Evolutionary conservation across 2,888 invertebrate species (phyloP), one percentile per base, ranked within the genome.

Genomic region (Ophonus ardosiacus): DNA sequence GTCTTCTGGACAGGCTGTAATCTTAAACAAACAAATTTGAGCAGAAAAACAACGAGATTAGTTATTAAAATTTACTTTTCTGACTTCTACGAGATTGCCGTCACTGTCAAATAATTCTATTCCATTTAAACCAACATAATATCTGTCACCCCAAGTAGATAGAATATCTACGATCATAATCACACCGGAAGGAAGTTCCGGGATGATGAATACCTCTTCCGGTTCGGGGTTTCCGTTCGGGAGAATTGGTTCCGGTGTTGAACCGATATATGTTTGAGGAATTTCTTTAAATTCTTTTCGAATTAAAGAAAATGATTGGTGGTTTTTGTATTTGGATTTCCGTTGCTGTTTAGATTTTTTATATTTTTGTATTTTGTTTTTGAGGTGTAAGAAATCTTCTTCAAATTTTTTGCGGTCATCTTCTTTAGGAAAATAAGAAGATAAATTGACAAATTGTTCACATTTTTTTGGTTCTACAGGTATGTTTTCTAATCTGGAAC

Each of bases 111-210:
- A 97, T 86, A 96, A 91, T 90, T 97, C 96, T 81, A 97, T 93
- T 1, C 96, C 96, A 89, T 96, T 96, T 82, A 97, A 90, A 0
- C 96, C 97, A 13, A 97, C 95, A 88, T 95, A 94, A 90, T 96
- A 94, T 87, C 94, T 94, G 89, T 97, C 97, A 7, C 96, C 97
- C 97, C 97, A 97, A 40, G 96, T 96, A 17, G 93, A 93, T 84
- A 93, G 91, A 87, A 97, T 95, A 89, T 95, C 94, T 81, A 97
- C 91, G 86, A 93, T 93, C 88, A 97, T 89, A 82, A 93, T 90
- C 88, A 92, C 91, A n/a, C 96, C 97, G 86, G 91, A 91, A 0
- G 96, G 97, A 87, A 96, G 91, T 90, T 96, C 95, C 0, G 96
- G 97, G 86, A 97, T 96, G 59, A 95, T 92, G 90, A 96, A 96